These are phyloP conservation scores for Nematolebias whitei DNA, from an alignment of 2,113 vertebrate genomes.

Conservation along the genomic window DNA sequence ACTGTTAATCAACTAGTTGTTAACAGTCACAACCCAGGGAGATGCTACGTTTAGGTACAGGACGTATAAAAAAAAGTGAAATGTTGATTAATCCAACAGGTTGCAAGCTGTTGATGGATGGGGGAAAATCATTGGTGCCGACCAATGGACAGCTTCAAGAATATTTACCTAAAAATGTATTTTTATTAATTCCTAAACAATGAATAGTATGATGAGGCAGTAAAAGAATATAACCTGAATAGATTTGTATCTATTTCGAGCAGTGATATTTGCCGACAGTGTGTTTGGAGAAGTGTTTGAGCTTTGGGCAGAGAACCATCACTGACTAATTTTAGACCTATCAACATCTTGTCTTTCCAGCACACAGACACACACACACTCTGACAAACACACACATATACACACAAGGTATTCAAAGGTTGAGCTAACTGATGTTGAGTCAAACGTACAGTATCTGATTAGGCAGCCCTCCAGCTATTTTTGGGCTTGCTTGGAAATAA, in stretches of 20 bases:
- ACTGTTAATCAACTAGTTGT: too few species aligned
- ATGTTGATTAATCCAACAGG: background rate
- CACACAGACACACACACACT: background rate
- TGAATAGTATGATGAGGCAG: background rate
- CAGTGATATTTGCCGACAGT: conserved; percentile 51
- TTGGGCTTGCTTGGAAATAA: conserved; percentile 26
- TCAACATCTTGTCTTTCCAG: conserved; percentile 37
- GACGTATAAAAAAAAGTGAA: background rate
- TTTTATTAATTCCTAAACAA: background rate
- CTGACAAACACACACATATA: background rate
- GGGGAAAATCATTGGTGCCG: background rate
- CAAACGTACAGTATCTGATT: conserved; percentile 36
- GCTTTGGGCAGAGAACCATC: conserved; percentile 58
- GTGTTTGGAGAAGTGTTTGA: conserved; percentile 40
- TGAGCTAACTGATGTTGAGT: conserved; percentile 38
- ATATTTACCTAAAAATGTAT: background rate
- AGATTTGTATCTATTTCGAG: conserved; percentile 28
- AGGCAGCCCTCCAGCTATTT: conserved; percentile 42
- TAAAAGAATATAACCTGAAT: conserved; percentile 8
- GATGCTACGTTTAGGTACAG: too few species aligned
- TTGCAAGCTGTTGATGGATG: background rate
- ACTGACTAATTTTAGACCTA: conserved; percentile 62
- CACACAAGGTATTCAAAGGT: background rate
- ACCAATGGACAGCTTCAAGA: background rate
- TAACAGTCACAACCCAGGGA: too few species aligned